These are phyloP conservation scores for Caenorhabditis latens DNA, from an alignment of 1,140 invertebrate genomes.

Conservation along the genomic window DNA sequence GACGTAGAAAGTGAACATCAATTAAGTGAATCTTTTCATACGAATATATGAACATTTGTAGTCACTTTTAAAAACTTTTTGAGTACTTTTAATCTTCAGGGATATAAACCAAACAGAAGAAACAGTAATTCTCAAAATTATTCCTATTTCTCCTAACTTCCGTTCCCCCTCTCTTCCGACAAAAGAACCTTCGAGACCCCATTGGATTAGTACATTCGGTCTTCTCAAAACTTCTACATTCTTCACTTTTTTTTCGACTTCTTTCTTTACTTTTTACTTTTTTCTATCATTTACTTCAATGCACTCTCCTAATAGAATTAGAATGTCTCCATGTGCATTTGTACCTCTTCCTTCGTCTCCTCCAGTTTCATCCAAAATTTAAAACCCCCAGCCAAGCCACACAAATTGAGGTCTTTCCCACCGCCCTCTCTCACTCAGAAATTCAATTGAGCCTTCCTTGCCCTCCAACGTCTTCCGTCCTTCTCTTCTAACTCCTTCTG, in stretches of 20 bases:
- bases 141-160: too few relatives aligned
- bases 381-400: not conserved
- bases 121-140: too few relatives aligned
- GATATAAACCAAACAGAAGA: too few relatives aligned
- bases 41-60: too few relatives aligned
- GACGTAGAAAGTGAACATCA: too few relatives aligned
- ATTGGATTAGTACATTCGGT: not conserved
- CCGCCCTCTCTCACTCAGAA: not conserved
- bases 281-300: not conserved
- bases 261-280: not conserved
- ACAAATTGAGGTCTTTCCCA: not conserved
- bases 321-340: not conserved
- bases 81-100: too few relatives aligned
- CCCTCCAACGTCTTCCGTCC: not conserved
- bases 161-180: too few relatives aligned
- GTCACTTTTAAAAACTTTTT: too few relatives aligned
- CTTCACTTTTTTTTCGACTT: not conserved
- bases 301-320: conserved; percentile 1
- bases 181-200: not conserved
- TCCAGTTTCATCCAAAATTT: not conserved
- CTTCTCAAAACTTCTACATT: not conserved
- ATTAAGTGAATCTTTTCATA: too few relatives aligned
- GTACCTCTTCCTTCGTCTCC: not conserved
- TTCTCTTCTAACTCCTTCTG: conserved; percentile 6
- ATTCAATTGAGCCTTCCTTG: not conserved